phyloP scores from a whole-genome alignment of 35 echinoderm and acorn worm genomes.

The Holothuria glaberrima region DNA sequence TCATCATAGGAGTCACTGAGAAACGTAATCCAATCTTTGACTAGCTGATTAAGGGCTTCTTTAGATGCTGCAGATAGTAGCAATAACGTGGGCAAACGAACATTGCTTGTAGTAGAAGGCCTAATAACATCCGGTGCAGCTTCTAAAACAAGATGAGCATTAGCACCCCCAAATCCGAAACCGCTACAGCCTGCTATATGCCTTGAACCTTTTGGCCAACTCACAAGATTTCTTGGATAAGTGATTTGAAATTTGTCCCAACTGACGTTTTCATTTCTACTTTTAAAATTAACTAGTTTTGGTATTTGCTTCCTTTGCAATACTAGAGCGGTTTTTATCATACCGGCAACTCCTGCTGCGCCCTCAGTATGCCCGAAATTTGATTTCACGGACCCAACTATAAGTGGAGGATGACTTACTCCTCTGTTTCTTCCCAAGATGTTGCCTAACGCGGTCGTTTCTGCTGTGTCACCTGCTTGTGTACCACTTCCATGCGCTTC shows the following conservation, averaged over 20 bases:
- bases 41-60: conserved; percentile 48
- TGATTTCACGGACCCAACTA: conserved; percentile 85
- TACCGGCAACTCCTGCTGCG: conserved; percentile 73
- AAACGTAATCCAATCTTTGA: conserved; percentile 48
- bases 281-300: conserved; percentile 64
- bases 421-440: conserved; percentile 3
- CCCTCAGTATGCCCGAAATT: conserved; percentile 88
- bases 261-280: conserved; percentile 55
- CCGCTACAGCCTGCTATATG: conserved; percentile 60
- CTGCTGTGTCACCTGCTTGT: conserved; percentile 45
- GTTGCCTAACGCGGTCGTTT: conserved; percentile 42
- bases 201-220: conserved; percentile 54
- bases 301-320: conserved; percentile 65
- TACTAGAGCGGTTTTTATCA: conserved; percentile 70
- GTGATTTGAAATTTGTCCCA: conserved; percentile 52
- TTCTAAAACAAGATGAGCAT: conserved; percentile 80
- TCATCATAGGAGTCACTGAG: too few relatives aligned
- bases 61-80: conserved; percentile 70
- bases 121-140: neutral
- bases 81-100: conserved; percentile 34
- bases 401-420: conserved; percentile 32
- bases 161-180: conserved; percentile 84
- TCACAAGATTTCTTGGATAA: conserved; percentile 35
- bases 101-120: neutral
- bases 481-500: conserved; percentile 68